These are phyloP conservation scores for Macrostomum cliftonense DNA, from an alignment of 2,888 invertebrate species.

Conservation along the genomic window DNA sequence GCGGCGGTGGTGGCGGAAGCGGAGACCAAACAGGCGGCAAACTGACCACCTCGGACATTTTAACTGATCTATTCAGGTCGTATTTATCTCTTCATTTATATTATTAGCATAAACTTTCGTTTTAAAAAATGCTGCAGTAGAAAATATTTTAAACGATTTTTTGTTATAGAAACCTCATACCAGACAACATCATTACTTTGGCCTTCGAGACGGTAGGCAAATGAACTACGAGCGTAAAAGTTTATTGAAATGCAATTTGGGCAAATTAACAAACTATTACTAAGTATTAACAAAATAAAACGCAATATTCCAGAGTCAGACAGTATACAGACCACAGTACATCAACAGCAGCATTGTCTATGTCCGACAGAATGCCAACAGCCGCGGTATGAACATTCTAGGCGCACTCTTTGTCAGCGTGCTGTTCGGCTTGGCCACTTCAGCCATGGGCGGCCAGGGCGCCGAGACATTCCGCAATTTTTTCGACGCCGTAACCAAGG, in stretches of 20 bases:
- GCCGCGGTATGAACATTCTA: slow-evolving; percentile 13
- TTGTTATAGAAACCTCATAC: slow-evolving; percentile 21
- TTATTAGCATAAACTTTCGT: neutral
- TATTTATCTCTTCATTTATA: neutral
- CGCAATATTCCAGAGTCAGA: no score
- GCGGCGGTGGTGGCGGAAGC: no score
- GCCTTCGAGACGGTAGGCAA: slow-evolving; percentile 17
- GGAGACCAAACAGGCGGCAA: neutral
- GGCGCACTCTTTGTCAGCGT: slow-evolving; percentile 20
- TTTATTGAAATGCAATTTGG: no score
- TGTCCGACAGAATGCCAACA: slow-evolving; percentile 7
- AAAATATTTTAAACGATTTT: no score
- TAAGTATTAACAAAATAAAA: no score
- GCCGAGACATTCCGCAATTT: slow-evolving; percentile 18
- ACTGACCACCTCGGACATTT: slow-evolving; percentile 19
- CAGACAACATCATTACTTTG: slow-evolving; percentile 22
- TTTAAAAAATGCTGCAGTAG: no score
- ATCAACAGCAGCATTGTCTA: neutral
- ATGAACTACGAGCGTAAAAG: no score
- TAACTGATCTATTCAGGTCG: slow-evolving; percentile 20
- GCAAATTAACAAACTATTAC: no score
- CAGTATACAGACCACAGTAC: no score
- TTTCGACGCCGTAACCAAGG: slow-evolving; percentile 17
- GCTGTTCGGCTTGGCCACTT: slow-evolving; percentile 20
- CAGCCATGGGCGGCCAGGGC: slow-evolving; percentile 13